phyloP scores from a whole-genome alignment of 2,888 invertebrate species.

The Spilosoma lubricipeda region DNA sequence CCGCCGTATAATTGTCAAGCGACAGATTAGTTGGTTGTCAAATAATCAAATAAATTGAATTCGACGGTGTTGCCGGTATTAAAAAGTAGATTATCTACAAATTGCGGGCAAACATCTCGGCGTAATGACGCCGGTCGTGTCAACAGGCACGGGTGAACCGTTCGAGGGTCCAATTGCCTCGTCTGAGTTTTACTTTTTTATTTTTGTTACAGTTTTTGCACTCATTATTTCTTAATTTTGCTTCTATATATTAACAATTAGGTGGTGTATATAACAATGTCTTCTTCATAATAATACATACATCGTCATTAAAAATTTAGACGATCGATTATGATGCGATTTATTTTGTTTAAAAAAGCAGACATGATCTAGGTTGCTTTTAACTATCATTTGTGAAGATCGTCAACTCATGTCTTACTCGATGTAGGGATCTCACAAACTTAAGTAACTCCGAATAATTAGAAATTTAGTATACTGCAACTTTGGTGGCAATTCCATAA shows the following conservation, averaged over 20 bases:
- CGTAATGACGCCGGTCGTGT: slow-evolving; percentile 64
- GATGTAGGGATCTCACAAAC: no score
- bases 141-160: slow-evolving; percentile 57
- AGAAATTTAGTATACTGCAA: no score
- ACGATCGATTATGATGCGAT: no score
- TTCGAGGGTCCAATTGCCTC: slow-evolving; percentile 43
- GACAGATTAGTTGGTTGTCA: slow-evolving; percentile 25
- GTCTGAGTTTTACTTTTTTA: slow-evolving; percentile 29
- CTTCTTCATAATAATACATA: background rate
- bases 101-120: slow-evolving; percentile 66
- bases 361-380: no score
- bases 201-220: slow-evolving; percentile 18
- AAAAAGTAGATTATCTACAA: slow-evolving; percentile 72
- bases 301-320: no score
- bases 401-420: no score
- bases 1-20: slow-evolving; percentile 11
- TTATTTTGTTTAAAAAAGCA: no score
- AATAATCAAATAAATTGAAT: slow-evolving; percentile 41
- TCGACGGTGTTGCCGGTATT: slow-evolving; percentile 52
- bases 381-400: no score
- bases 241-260: background rate
- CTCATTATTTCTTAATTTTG: background rate
- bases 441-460: no score
- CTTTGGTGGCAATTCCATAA: no score
- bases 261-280: no score